These are phyloP conservation scores for Lamellibrachia satsuma DNA, from an alignment of 2,888 invertebrate genomes.

Conservation along the genomic window DNA sequence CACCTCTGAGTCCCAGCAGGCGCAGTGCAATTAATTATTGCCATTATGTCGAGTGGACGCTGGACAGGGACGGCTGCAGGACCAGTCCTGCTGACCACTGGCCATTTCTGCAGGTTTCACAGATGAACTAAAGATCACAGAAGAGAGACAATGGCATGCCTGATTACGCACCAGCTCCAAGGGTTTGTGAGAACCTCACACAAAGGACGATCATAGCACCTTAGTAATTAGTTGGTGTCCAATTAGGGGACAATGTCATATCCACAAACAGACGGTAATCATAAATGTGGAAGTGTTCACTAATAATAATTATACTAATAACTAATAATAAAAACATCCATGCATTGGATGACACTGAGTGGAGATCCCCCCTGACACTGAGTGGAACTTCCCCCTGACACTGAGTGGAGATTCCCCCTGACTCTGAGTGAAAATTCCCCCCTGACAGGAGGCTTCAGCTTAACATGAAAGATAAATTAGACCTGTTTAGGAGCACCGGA, in stretches of 20 bases:
- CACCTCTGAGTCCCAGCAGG: not conserved
- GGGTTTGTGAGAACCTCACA: not conserved
- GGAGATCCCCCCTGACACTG: too few relatives aligned
- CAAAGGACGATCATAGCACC: not conserved
- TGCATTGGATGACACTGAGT: too few relatives aligned
- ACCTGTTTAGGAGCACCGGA: too few relatives aligned
- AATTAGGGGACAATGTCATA: not conserved
- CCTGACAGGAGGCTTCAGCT: too few relatives aligned
- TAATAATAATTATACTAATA: not conserved
- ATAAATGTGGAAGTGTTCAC: not conserved
- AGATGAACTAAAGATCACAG: not conserved
- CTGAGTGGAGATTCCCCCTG: too few relatives aligned
- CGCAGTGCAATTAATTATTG: not conserved
- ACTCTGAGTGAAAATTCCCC: too few relatives aligned
- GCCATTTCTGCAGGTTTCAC: not conserved
- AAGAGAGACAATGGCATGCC: not conserved
- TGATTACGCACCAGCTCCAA: not conserved
- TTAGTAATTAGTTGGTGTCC: not conserved
- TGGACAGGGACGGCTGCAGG: not conserved
- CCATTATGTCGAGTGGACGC: not conserved
- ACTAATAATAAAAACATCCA: not conserved
- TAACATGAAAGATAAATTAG: too few relatives aligned
- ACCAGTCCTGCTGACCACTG: not conserved
- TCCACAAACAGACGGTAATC: not conserved
- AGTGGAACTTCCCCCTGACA: too few relatives aligned